These are phyloP conservation scores for Cacatua alba DNA, from an alignment of 2,113 vertebrate species.

Conservation along the genomic window DNA sequence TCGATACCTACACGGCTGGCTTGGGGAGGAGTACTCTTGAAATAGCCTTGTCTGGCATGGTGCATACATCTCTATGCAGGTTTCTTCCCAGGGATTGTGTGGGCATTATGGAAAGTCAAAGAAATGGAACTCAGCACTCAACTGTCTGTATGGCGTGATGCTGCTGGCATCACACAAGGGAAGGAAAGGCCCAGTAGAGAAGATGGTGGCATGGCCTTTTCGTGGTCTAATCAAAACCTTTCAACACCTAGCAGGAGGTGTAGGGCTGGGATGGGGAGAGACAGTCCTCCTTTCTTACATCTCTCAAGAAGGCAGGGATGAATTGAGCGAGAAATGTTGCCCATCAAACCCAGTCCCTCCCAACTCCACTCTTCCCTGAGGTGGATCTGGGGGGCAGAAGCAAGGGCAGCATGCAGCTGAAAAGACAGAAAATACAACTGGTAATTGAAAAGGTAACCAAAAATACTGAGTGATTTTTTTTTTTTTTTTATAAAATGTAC, in stretches of 20 bases:
- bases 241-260: too few relatives aligned
- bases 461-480: not conserved
- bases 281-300: not conserved
- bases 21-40: not conserved
- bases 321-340: fast-evolving
- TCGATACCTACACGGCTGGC: fast-evolving
- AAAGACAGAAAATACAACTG: not conserved
- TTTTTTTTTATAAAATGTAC: conserved; percentile 61
- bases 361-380: fast-evolving
- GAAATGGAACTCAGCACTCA: not conserved
- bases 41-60: fast-evolving
- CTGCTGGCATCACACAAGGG: not conserved
- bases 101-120: not conserved
- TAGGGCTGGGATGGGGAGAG: not conserved
- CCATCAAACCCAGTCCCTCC: not conserved
- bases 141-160: fast-evolving
- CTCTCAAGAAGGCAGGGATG: not conserved
- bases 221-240: not conserved
- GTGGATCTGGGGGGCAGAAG: not conserved
- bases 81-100: not conserved
- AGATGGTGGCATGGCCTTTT: not conserved
- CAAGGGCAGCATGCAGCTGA: not conserved
- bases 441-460: not conserved
- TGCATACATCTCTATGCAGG: not conserved
- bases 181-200: not conserved